Conservation (phyloP, 2,888 invertebrate species). For the Agrotis segetum region DNA sequence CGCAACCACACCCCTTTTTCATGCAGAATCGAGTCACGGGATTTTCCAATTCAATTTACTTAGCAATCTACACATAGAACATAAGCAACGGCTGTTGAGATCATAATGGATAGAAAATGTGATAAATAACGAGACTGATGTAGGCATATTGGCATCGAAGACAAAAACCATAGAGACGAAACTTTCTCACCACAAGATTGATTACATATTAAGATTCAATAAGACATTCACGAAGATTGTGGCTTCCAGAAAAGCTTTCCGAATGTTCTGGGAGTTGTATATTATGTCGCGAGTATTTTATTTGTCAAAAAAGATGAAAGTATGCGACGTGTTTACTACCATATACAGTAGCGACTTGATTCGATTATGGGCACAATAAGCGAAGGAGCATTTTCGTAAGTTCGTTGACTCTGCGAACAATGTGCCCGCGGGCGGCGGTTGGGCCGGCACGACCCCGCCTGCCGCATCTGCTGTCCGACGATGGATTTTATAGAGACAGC, state of each 20-base stretch:
- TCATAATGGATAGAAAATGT: constrained; percentile 64
- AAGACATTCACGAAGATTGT: constrained; percentile 40
- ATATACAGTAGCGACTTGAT: constrained; percentile 86
- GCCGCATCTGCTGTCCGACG: constrained; percentile 84
- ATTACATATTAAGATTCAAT: constrained; percentile 55
- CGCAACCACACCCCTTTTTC: constrained; percentile 89
- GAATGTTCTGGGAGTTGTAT: constrained; percentile 70
- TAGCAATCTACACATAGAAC: constrained; percentile 78
- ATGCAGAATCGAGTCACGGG: constrained; percentile 87
- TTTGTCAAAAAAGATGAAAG: constrained; percentile 82
- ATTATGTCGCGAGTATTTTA: constrained; percentile 77
- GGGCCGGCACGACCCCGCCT: constrained; percentile 75
- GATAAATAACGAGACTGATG: constrained; percentile 48
- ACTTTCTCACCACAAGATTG: constrained; percentile 58
- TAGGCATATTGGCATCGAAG: constrained; percentile 14
- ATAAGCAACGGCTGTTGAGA: constrained; percentile 63
- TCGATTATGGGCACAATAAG: constrained; percentile 90
- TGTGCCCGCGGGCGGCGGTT: constrained; percentile 80
- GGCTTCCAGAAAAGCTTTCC: constrained; percentile 67
- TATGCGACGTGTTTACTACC: constrained; percentile 82
- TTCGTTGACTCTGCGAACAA: constrained; percentile 89
- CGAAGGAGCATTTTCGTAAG: constrained; percentile 88
- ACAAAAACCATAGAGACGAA: constrained; percentile 27
- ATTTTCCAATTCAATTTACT: constrained; percentile 89
- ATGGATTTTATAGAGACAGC: constrained; percentile 82